phyloP scores from a whole-genome alignment of 35 echinoderm and acorn worm species.

The Diadema setosum region DNA sequence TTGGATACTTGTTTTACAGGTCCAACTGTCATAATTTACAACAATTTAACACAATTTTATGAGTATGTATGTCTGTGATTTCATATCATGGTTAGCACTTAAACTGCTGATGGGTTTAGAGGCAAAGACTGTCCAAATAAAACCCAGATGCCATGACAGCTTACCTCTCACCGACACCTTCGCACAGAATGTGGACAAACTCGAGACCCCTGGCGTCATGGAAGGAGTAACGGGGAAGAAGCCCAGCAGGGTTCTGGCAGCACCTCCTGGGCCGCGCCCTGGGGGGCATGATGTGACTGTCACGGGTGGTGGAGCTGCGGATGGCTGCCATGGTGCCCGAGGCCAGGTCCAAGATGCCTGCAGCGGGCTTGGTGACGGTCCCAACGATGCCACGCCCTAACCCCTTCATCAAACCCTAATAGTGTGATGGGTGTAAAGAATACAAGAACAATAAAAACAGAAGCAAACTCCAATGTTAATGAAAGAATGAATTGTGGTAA shows the following conservation, averaged over 20 bases:
- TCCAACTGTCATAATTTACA: no score
- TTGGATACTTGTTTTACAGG: no score
- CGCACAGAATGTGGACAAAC: slow-evolving; percentile 67
- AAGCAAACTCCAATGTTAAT: no score
- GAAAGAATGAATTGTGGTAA: no score
- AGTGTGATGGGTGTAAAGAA: no score
- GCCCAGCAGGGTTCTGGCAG: slow-evolving; percentile 56
- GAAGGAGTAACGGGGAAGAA: slow-evolving; percentile 68
- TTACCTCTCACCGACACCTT: slow-evolving; percentile 52
- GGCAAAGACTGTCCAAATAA: no score
- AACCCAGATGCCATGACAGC: background rate
- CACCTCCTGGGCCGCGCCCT: slow-evolving; percentile 58
- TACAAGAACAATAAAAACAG: no score
- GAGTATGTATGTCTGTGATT: no score
- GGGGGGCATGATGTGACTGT: slow-evolving; percentile 53
- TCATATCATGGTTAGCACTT: no score
- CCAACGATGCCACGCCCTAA: slow-evolving; percentile 86
- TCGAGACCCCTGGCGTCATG: slow-evolving; percentile 74
- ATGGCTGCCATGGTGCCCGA: slow-evolving; percentile 76
- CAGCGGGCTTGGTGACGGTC: slow-evolving; percentile 93
- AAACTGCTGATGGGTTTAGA: no score
- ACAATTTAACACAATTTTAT: no score
- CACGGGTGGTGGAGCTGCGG: slow-evolving; percentile 57
- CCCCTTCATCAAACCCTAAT: slow-evolving; percentile 76
- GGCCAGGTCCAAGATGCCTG: slow-evolving; percentile 87